Percentiles rank a stretch among this genome's conserved stretches.
phyloP scores from a whole-genome alignment of 2,797 vertebrate species.

The Xerus rutilus region DNA sequence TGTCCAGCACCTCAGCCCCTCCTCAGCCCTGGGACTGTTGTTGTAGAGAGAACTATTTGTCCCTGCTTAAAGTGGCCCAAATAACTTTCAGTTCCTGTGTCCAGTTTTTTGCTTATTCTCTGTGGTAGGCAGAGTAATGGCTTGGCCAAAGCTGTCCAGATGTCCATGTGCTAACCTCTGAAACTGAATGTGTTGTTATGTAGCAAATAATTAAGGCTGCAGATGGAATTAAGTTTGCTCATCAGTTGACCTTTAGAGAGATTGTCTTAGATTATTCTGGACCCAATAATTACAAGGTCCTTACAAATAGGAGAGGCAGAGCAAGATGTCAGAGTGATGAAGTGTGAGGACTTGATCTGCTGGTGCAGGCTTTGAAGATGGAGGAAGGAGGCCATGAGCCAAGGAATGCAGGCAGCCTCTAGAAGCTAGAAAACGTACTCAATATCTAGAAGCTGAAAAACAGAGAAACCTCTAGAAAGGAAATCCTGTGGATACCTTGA shows the following conservation, averaged over 20 bases:
- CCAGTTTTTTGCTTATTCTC: background rate
- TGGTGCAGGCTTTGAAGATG: background rate
- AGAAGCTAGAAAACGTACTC: background rate
- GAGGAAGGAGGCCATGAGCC: background rate
- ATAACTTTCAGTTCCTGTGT: background rate
- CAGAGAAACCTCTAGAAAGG: background rate
- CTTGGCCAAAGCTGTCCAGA: background rate
- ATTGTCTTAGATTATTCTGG: background rate
- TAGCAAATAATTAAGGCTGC: background rate
- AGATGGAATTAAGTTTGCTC: background rate
- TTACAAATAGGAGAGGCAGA: background rate
- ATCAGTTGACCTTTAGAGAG: background rate
- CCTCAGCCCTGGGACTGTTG: background rate
- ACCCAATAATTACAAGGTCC: background rate
- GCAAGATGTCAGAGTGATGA: background rate
- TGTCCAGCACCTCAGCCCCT: background rate
- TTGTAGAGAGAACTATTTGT: background rate
- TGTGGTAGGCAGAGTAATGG: background rate
- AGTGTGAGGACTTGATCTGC: background rate
- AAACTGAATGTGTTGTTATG: background rate
- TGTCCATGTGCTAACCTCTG: background rate
- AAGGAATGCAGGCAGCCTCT: background rate
- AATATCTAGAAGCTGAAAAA: background rate
- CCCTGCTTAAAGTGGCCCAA: background rate
- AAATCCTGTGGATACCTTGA: background rate